These are phyloP conservation scores for Centropristis striata DNA, from an alignment of 2,113 vertebrate genomes.

Conservation along the genomic window DNA sequence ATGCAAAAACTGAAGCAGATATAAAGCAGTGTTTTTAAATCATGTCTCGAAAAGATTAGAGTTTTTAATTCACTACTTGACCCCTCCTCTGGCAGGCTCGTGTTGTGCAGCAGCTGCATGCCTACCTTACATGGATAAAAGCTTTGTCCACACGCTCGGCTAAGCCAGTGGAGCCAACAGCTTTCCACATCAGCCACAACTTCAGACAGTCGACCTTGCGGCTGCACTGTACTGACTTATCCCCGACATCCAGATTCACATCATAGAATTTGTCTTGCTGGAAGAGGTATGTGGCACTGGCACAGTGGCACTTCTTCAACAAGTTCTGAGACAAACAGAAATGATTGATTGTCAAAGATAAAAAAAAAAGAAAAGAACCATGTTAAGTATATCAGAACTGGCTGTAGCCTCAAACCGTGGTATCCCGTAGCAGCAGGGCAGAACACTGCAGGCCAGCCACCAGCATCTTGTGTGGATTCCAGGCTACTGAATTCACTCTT, in stretches of 20 bases:
- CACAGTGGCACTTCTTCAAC: slow-evolving; percentile 67
- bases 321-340: slow-evolving; percentile 52
- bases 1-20: background rate
- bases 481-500: slow-evolving; percentile 72
- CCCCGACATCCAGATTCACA: slow-evolving; percentile 66
- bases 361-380: background rate
- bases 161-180: slow-evolving; percentile 65
- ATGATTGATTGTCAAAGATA: background rate
- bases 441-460: slow-evolving; percentile 73
- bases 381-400: background rate
- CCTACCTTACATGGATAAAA: slow-evolving; percentile 62
- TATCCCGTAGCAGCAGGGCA: slow-evolving; percentile 61
- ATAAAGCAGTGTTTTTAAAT: background rate
- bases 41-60: fast-evolving
- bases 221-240: slow-evolving; percentile 74
- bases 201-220: slow-evolving; percentile 76
- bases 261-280: slow-evolving; percentile 77
- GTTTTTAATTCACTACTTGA: background rate
- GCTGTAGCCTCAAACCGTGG: slow-evolving; percentile 49
- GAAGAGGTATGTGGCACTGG: slow-evolving; percentile 72
- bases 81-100: background rate
- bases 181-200: slow-evolving; percentile 78
- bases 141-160: slow-evolving; percentile 62
- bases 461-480: slow-evolving; percentile 80
- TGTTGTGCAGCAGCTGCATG: background rate